Base-by-base conservation (phyloP, 2,113 vertebrate genomes). In the Oxyruncus cristatus region DNA sequence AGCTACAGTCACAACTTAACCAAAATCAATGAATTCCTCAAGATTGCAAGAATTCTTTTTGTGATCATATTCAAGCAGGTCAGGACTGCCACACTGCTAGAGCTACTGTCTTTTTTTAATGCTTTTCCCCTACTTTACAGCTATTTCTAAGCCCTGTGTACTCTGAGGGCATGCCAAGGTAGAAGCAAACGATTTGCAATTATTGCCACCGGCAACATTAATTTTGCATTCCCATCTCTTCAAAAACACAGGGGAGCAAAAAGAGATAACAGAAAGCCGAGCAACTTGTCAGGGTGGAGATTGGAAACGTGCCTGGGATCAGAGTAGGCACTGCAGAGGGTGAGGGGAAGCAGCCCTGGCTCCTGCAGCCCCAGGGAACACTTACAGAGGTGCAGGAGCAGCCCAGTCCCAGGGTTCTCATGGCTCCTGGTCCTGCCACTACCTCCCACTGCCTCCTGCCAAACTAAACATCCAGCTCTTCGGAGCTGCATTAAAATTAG, bases 141-240 rank as follows among this genome's bases (percentile, higher is more conserved):
- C 85, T 88, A 10, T 70, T 76, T 94, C 77, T 82, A 88, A 90
- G 55, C 78, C 49, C 66, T 35, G 8, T 8, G 33, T 89, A n/a
- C 85, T 96, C 92, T 79, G 95, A 96, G 95, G 95, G 90, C 82
- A 95, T 42, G 75, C 63, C 67, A 92, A 95, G 94, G 82, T 86
- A 96, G 91, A 85, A 90, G 91, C 53, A 74, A 93, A 79, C 3
- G 9, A 80, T 92, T 88, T 73, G 78, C 85, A 90, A 53, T 95
- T 88, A 94, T 66, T 90, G 94, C 95, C 74, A 62, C 37, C 0
- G 1, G 95, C 91, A 88, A 94, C 92, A 80, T 90, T 93, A 83
- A 95, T 95, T 90, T 94, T 95, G 67, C 67, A 92, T 90, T 88
- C 84, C 46, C 7, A 4, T 81, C 85, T 85, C 58, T 85, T 77